Conservation (phyloP, 2,888 invertebrate genomes). For the Chloroclysta siterata region DNA sequence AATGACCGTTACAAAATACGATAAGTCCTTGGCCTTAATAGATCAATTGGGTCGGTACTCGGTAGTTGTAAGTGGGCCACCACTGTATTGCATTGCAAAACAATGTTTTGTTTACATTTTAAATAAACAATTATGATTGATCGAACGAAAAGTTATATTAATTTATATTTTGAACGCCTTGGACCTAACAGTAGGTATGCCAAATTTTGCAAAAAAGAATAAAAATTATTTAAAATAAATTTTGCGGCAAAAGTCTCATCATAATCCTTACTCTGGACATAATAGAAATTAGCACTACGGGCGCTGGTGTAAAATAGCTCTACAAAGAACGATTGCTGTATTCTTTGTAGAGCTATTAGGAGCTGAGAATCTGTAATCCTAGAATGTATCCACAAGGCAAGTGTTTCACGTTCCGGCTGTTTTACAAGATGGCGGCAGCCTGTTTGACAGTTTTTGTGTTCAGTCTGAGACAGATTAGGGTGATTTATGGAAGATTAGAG, state of each 20-base stretch:
- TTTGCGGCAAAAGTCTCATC: background rate
- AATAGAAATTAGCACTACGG: background rate
- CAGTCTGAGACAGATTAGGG: conserved; percentile 8
- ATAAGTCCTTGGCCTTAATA: conserved; percentile 31
- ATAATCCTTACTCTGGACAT: background rate
- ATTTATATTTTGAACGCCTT: no score
- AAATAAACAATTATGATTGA: background rate
- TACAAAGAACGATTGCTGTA: background rate
- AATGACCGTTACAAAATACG: conserved; percentile 23
- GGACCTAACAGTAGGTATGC: background rate
- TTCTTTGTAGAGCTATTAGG: background rate
- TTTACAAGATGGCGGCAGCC: conserved; percentile 16
- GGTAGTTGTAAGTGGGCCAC: conserved; percentile 16
- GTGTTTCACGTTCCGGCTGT: conserved; percentile 10
- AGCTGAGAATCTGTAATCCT: background rate
- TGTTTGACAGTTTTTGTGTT: conserved; percentile 12
- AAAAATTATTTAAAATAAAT: background rate
- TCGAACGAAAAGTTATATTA: no score
- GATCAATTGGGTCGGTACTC: conserved; percentile 5
- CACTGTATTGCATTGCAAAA: conserved; percentile 6
- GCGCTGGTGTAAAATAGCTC: background rate
- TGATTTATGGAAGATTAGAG: conserved; percentile 18
- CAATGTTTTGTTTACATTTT: conserved; percentile 8
- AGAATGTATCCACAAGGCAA: conserved; percentile 16
- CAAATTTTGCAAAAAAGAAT: background rate